These are phyloP conservation scores for Eutolmus rufibarbis DNA, from an alignment of 2,888 invertebrate species.

Conservation along the genomic window DNA sequence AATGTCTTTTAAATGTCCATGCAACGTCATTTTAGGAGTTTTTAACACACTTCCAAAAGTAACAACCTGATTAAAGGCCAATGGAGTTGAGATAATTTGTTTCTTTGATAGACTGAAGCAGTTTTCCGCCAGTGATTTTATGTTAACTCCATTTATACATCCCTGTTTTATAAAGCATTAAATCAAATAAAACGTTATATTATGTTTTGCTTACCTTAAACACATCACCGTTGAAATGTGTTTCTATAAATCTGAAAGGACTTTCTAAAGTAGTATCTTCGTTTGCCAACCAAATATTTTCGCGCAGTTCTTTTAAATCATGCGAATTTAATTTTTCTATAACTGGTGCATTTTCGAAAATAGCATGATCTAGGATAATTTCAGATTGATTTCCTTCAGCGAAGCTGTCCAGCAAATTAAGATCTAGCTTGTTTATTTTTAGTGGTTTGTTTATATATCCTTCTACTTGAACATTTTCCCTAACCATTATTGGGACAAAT, in stretches of 20 bases:
- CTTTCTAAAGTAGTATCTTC: conserved; percentile 54
- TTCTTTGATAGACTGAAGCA: conserved; percentile 65
- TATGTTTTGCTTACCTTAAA: not conserved
- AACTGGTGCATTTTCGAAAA: conserved; percentile 61
- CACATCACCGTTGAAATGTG: not conserved
- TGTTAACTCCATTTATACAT: conserved; percentile 62
- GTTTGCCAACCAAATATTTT: conserved; percentile 65
- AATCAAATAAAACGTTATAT: conserved; percentile 46
- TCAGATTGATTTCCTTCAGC: not conserved
- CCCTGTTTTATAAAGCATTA: conserved; percentile 62
- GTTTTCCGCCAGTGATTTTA: conserved; percentile 63
- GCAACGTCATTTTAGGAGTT: conserved; percentile 53
- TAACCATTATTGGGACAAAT: conserved; percentile 50
- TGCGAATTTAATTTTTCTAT: conserved; percentile 61
- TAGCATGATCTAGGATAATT: conserved; percentile 51
- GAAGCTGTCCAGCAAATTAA: conserved; percentile 48
- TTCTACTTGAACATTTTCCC: conserved; percentile 49
- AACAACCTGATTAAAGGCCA: conserved; percentile 62
- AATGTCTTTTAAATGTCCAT: conserved; percentile 55
- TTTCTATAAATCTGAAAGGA: conserved; percentile 38
- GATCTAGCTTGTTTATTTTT: conserved; percentile 53
- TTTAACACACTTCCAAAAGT: conserved; percentile 55
- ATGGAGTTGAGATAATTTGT: conserved; percentile 62
- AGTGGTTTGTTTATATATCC: conserved; percentile 51
- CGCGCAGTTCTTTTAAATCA: conserved; percentile 56